Base-by-base conservation (phyloP, 2,888 invertebrate genomes). In the Oxyscelio sp. region DNA sequence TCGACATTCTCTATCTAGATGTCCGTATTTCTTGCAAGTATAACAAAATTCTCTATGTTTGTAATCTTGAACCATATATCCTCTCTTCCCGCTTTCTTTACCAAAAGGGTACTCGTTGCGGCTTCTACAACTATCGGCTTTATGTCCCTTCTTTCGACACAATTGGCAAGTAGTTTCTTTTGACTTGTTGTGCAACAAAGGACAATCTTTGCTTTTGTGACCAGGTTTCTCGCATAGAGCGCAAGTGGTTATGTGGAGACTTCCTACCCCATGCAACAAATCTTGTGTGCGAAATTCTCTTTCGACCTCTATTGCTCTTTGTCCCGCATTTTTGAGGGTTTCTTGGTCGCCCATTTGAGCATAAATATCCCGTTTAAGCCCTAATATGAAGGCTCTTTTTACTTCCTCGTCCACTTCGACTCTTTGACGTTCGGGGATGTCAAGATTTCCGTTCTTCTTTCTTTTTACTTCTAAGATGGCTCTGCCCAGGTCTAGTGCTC, bases 261-360 rank as follows among this genome's bases (percentile, higher is more conserved):
- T 31, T 6, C 27, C 1, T 1, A 54, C 15, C 1, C 56, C 34
- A 31, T 34, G 27, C 0, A 56, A 1, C 4, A 31, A 1, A 2
- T n/a, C n/a, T n/a, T n/a, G n/a, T n/a, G n/a, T n/a, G n/a, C n/a
- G n/a, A n/a, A n/a, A n/a, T n/a, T n/a, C n/a, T 31, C 45, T 27
- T 27, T 45, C 61, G 11, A 45, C 8, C 15, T 63, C 61, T 5
- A 45, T 22, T n/a, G 61, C 61, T 19, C 13, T 27, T 27, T 45
- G 15, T 11, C 27, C 45, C 0, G 45, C 61, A n/a, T 9, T 27
- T 24, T 1, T 31, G 0, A 63, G 22, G 17, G 6, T n/a, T n/a
- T 15, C 13, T 22, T 27, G 15, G 9, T 63, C 8, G 1, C 45
- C 27, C 15, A 63, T 27, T 27, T 24, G 15, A 0, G 3, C 4